Conservation (phyloP, 2,888 invertebrate species). For the Drosophila percnosoma region DNA sequence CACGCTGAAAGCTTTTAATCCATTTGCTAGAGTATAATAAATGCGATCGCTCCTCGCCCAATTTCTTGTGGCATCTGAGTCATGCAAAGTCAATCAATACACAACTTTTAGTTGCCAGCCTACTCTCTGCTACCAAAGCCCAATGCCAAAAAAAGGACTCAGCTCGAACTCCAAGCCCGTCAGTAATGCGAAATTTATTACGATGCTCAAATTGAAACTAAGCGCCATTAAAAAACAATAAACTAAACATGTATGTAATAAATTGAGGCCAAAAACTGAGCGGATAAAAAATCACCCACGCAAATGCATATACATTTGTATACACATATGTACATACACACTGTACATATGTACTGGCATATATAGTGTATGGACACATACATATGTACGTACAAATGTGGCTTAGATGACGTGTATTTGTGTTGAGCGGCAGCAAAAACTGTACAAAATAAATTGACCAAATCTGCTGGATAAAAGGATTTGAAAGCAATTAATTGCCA, state of each 20-base stretch:
- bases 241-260: constrained; percentile 77
- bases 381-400: constrained; percentile 7
- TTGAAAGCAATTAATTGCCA: constrained; percentile 78
- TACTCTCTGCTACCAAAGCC: not conserved
- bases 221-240: constrained; percentile 77
- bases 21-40: not conserved
- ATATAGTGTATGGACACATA: constrained; percentile 1
- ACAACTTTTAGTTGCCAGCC: not conserved
- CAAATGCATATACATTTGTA: not conserved
- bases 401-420: constrained; percentile 36
- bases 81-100: constrained; percentile 8
- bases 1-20: not conserved
- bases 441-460: constrained; percentile 76
- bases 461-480: constrained; percentile 78
- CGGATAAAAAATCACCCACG: constrained; percentile 12
- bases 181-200: constrained; percentile 77
- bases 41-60: not conserved
- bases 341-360: constrained; percentile 5
- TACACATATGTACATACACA: not conserved
- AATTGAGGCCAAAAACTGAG: constrained; percentile 53
- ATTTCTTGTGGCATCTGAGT: not conserved
- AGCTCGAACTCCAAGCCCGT: constrained; percentile 25
- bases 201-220: constrained; percentile 77
- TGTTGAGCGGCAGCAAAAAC: constrained; percentile 48
- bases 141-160: constrained; percentile 24